These are phyloP conservation scores for Recurvirostra avosetta DNA, from an alignment of 2,113 vertebrate species.

Conservation along the genomic window DNA sequence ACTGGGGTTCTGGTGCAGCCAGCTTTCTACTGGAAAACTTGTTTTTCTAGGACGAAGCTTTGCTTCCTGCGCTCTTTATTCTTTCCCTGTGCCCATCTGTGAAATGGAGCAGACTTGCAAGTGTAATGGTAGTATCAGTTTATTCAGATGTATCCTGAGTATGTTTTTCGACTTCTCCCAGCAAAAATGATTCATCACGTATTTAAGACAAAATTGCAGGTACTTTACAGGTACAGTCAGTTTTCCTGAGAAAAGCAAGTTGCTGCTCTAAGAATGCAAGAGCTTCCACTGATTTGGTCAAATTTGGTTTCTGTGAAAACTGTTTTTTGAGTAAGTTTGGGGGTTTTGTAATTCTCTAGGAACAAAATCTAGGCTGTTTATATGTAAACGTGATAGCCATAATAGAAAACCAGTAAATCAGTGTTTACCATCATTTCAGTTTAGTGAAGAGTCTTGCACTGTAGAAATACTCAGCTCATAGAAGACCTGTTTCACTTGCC, in stretches of 20 bases:
- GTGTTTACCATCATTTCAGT: not conserved
- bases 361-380: not conserved
- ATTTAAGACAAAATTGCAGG: not conserved
- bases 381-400: not conserved
- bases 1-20: not conserved
- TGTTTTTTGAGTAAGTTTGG: not conserved
- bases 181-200: not conserved
- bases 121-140: not conserved
- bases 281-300: not conserved
- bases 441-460: not conserved
- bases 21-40: not conserved
- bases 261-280: not conserved
- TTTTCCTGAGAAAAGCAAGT: not conserved
- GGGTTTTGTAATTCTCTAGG: not conserved
- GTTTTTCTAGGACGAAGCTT: slow-evolving; percentile 8
- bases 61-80: not conserved
- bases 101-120: not conserved
- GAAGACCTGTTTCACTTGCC: not conserved
- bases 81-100: not conserved
- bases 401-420: not conserved
- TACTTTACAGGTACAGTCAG: not conserved
- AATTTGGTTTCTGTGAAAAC: not conserved
- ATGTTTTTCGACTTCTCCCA: not conserved
- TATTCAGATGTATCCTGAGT: not conserved
- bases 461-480: not conserved